Conservation (phyloP, 2,888 invertebrate species). For the Epinotia demarniana region DNA sequence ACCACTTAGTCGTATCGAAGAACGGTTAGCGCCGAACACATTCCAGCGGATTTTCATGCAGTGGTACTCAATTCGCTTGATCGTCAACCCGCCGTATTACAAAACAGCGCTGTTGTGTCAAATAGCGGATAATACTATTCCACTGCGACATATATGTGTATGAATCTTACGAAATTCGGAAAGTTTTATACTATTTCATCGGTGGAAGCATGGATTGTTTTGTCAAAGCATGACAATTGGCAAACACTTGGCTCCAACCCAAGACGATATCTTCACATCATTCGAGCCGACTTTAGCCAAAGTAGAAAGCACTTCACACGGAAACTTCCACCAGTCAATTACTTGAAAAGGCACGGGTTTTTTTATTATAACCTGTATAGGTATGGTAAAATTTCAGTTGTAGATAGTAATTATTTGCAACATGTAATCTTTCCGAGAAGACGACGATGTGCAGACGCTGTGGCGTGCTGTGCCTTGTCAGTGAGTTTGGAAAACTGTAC, state of each 20-base stretch:
- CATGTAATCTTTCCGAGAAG: too few relatives aligned
- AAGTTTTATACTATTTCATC: constrained; percentile 21
- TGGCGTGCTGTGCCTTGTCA: too few relatives aligned
- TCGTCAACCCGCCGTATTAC: too few relatives aligned
- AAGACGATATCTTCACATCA: constrained; percentile 34
- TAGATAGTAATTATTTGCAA: neutral
- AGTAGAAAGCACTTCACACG: constrained; percentile 31
- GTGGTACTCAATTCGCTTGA: too few relatives aligned
- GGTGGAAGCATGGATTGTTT: constrained; percentile 28
- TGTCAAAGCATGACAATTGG: constrained; percentile 39
- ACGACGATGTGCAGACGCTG: too few relatives aligned
- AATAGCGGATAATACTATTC: too few relatives aligned
- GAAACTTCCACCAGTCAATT: constrained; percentile 33
- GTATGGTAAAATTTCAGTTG: neutral
- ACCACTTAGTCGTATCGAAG: too few relatives aligned
- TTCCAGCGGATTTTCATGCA: too few relatives aligned
- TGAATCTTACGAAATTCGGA: neutral
- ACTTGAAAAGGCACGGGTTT: neutral
- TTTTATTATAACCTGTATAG: neutral
- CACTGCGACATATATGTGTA: neutral
- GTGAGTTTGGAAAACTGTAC: too few relatives aligned
- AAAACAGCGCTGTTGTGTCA: too few relatives aligned
- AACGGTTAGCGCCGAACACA: too few relatives aligned
- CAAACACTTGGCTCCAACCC: constrained; percentile 36
- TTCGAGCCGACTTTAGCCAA: constrained; percentile 16